Base-by-base conservation (phyloP, 2,888 invertebrate species). In the Notodonta dromedarius region DNA sequence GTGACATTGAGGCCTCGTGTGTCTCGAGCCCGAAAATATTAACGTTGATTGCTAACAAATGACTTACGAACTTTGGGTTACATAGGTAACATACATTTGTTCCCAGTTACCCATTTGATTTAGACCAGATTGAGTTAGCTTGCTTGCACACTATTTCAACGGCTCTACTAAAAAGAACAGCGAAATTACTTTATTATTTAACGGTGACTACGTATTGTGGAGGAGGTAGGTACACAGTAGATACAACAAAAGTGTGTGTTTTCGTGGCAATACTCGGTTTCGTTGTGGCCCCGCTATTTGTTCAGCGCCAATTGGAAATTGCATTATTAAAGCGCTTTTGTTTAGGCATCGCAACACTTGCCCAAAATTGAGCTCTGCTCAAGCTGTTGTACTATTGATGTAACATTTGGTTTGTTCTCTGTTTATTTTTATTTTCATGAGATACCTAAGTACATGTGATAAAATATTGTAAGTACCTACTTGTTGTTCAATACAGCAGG, bases 271-370 rank as follows among this genome's bases (percentile, higher is more conserved):
- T 79, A 78, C 77, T 75, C 76, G 65, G 75, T 78, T 79, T 76
- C 79, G 84, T 79, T 84, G 84, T 80, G 79, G 83, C 88, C 89
- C 90, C 85, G 86, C 70, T 93, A 92, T 94, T 94, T 93, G 91
- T 85, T 71, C 87, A 89, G 86, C 86, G 89, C 83, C 93, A 93
- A 94, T 94, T 94, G 94, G 88, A 94, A 91, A 92, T 83, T 94
- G 94, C 93, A 94, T 94, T 94, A 94, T 94, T 94, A 93, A 94
- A 90, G 76, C 76, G 85, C 89, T 90, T 91, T 93, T 94, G 94
- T 94, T 94, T 93, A 88, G 88, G 81, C 84, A 84, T 84, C 84
- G 85, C 86, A 88, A 89, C 91, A 92, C 89, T 91, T 86, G 78
- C 81, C 74, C 65, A 76, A 85, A 87, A 72, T 66, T 60, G 67